phyloP scores from a whole-genome alignment of 2,113 vertebrate genomes.

The Chloropsis hardwickii region DNA sequence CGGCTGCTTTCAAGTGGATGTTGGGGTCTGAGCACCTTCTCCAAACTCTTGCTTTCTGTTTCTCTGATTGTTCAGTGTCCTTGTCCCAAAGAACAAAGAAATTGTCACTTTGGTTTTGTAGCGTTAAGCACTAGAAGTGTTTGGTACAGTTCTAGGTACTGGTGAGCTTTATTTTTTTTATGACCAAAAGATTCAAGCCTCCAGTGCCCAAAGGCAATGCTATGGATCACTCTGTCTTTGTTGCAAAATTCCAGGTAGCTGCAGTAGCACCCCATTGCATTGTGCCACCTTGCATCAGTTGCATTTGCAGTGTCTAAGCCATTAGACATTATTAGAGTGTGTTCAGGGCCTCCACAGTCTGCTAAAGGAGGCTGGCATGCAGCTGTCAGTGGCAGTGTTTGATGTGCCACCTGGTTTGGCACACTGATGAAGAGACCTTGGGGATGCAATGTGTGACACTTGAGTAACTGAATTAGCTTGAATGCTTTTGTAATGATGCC shows the following conservation, averaged over 20 bases:
- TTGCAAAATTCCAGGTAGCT: neutral
- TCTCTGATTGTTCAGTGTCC: neutral
- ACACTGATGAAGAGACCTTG: neutral
- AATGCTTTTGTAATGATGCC: neutral
- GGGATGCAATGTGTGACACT: neutral
- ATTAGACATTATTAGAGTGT: neutral
- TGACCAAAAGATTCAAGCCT: neutral
- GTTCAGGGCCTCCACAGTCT: neutral
- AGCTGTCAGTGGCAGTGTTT: neutral
- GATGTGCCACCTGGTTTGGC: neutral
- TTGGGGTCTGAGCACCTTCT: neutral
- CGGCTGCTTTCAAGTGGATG: neutral
- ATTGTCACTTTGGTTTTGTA: neutral
- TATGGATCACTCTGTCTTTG: neutral
- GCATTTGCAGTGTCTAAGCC: neutral
- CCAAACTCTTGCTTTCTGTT: neutral
- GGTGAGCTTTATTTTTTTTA: neutral
- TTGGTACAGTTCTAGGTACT: neutral
- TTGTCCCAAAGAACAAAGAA: neutral
- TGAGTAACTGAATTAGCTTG: neutral
- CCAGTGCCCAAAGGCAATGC: neutral
- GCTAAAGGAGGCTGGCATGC: neutral
- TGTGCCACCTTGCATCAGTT: neutral
- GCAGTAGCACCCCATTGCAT: neutral
- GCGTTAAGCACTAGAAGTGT: neutral